phyloP scores from a whole-genome alignment of 2,113 vertebrate genomes.

The Catharus minimus region DNA sequence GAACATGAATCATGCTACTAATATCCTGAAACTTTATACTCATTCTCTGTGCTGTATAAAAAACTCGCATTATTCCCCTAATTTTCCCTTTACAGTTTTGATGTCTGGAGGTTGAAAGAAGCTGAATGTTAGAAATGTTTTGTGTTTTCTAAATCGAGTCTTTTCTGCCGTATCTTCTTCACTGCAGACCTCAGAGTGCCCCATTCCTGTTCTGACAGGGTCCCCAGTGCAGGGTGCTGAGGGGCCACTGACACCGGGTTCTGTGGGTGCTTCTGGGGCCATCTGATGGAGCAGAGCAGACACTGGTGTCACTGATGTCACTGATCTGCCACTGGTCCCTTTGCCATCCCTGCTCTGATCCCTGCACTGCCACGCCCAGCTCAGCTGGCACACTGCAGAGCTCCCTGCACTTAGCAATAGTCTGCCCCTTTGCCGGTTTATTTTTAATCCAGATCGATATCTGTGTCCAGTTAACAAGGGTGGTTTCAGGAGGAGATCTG shows the following conservation, averaged over 20 bases:
- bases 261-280: neutral
- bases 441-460: neutral
- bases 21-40: conserved; percentile 14
- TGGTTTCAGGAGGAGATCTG: neutral
- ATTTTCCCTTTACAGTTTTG: neutral
- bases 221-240: neutral
- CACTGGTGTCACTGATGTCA: rapidly evolving
- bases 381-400: neutral
- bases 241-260: neutral
- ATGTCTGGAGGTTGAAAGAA: neutral
- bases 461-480: rapidly evolving
- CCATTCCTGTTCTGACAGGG: neutral
- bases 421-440: neutral
- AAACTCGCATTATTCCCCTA: rapidly evolving
- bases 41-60: neutral
- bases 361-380: rapidly evolving
- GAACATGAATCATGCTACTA: neutral
- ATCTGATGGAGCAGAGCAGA: rapidly evolving
- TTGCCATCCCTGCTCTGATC: rapidly evolving
- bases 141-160: neutral
- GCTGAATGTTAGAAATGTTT: neutral
- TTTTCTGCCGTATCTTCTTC: neutral
- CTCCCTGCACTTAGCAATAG: neutral
- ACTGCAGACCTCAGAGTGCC: neutral
- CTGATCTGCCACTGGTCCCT: neutral